A percentile compares a stretch with the other conserved stretches of the same genome.
phyloP scores from a whole-genome alignment of 2,113 vertebrate genomes.

The Nannobrachium achirus region DNA sequence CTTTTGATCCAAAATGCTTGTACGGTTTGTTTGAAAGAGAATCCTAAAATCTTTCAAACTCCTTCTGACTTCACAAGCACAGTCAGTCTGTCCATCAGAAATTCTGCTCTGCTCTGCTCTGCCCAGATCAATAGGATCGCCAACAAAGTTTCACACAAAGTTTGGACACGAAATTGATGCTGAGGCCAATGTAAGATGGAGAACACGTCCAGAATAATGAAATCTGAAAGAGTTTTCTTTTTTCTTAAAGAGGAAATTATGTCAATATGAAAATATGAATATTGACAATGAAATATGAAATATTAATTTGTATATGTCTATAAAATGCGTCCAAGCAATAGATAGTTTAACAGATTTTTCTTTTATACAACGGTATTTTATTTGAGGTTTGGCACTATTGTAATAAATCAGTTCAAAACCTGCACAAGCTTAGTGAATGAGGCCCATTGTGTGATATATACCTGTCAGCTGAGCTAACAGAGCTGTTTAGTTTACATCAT shows the following conservation, averaged over 20 bases:
- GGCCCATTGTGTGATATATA: constrained; percentile 64
- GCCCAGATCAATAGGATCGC: constrained; percentile 57
- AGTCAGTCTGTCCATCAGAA: constrained; percentile 42
- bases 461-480: constrained; percentile 37
- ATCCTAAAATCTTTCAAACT: constrained; percentile 45
- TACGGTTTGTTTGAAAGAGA: constrained; percentile 50
- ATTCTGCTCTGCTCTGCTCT: constrained; percentile 52
- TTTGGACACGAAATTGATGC: constrained; percentile 55
- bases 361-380: no score
- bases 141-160: constrained; percentile 54
- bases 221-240: constrained; percentile 18
- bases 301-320: no score
- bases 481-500: constrained; percentile 50
- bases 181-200: constrained; percentile 51
- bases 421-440: no score
- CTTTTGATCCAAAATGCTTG: constrained; percentile 46
- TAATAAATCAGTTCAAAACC: no score
- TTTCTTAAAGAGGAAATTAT: no score
- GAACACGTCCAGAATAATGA: constrained; percentile 27
- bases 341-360: no score
- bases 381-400: no score
- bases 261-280: no score
- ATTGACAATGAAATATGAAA: no score
- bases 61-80: constrained; percentile 42
- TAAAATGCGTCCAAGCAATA: no score